These are phyloP conservation scores for Apis florea DNA, from an alignment of 1,140 invertebrate genomes.

Conservation along the genomic window DNA sequence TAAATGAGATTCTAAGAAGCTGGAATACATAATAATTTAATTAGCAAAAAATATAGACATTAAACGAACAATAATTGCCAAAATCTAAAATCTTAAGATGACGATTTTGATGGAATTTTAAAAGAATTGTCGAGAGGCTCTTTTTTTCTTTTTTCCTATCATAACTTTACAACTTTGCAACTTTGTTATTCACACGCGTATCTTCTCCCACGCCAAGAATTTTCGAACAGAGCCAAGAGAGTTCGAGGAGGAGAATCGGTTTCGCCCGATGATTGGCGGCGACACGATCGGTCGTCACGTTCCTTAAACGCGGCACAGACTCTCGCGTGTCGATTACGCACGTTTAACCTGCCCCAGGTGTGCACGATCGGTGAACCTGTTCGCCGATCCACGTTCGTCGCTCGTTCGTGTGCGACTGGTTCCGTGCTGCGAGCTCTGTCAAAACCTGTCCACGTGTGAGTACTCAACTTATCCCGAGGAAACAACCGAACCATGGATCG, in stretches of 20 bases:
- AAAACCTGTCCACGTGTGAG: conserved; percentile 59
- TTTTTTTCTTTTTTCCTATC: no score
- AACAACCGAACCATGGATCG: conserved; percentile 41
- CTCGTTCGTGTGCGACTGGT: conserved; percentile 52
- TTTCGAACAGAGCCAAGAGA: no score
- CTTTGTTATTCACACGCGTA: no score
- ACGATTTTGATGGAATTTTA: no score
- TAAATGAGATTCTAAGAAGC: not conserved
- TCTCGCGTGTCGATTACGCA: conserved; percentile 50
- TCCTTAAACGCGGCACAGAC: conserved; percentile 21
- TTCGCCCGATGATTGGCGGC: not conserved
- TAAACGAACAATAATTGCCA: no score
- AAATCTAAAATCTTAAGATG: no score
- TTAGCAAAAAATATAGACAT: not conserved
- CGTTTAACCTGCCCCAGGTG: conserved; percentile 51
- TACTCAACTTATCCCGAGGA: conserved; percentile 24
- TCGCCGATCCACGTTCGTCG: conserved; percentile 22
- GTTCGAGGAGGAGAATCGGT: not conserved
- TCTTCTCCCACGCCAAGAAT: no score
- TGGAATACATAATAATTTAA: not conserved
- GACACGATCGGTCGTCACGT: conserved; percentile 43
- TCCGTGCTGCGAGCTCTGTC: conserved; percentile 56
- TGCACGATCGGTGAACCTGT: conserved; percentile 55
- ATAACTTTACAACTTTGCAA: no score
- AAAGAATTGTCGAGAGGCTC: no score